Conservation (phyloP, 2,888 invertebrate genomes). For the Megalurothrips usitatus region DNA sequence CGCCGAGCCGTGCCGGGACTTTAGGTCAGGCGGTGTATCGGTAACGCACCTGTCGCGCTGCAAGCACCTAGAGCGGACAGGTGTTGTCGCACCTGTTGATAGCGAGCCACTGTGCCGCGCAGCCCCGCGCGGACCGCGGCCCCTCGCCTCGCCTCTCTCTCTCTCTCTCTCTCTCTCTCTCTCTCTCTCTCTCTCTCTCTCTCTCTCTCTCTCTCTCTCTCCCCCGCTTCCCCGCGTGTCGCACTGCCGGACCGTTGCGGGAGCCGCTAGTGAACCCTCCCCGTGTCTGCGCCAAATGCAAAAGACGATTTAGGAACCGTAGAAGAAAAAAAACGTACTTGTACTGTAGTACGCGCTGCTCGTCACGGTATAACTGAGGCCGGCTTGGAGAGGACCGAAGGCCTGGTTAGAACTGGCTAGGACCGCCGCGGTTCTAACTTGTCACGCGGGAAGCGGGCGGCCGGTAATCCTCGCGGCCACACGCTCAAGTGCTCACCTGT, state of each 20-base stretch:
- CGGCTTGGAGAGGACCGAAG: too few species aligned
- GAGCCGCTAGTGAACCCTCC: not conserved
- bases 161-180: too few species aligned
- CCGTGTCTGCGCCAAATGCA: not conserved
- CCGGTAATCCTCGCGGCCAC: too few species aligned
- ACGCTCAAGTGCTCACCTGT: too few species aligned
- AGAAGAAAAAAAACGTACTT: too few species aligned
- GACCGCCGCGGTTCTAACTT: too few species aligned
- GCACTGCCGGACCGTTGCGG: not conserved
- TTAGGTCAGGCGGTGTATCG: not conserved
- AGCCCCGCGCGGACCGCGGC: not conserved
- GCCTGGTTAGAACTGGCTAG: too few species aligned
- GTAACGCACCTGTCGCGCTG: constrained; percentile 16
- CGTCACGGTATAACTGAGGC: too few species aligned
- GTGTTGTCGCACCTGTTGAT: constrained; percentile 19
- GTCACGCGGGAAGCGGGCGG: too few species aligned
- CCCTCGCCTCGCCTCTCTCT: too few species aligned
- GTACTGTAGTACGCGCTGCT: too few species aligned
- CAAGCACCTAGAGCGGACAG: constrained; percentile 17
- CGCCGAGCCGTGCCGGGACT: not conserved
- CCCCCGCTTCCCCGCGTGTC: not conserved
- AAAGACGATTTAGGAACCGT: not conserved
- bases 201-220: not conserved
- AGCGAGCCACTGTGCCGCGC: not conserved
- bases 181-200: too few species aligned